Evolutionary conservation across 2,113 vertebrate species (phyloP).

Genomic region (Amblyornis subalaris): DNA sequence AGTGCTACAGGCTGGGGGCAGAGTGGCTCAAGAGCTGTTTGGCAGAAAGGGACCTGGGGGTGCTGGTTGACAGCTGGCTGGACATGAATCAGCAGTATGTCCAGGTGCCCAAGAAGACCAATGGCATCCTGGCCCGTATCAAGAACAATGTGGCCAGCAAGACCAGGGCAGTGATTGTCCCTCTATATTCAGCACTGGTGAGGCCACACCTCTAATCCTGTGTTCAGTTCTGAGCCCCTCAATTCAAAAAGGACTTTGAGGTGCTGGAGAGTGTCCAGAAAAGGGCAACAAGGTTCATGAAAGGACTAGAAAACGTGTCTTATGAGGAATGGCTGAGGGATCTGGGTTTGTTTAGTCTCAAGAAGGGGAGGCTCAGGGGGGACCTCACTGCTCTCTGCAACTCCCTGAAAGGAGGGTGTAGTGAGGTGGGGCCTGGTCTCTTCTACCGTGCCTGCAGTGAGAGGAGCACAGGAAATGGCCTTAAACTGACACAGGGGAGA

Average conservation of each 20-base stretch:
- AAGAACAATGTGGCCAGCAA: neutral
- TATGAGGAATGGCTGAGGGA: neutral
- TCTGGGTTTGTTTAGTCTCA: neutral
- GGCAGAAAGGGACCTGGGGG: neutral
- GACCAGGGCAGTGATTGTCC: neutral
- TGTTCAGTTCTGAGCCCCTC: neutral
- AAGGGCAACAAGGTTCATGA: rapidly evolving
- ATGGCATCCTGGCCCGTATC: neutral
- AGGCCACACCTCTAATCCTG: rapidly evolving
- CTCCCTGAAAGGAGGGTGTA: neutral
- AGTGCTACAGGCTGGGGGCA: too few species aligned
- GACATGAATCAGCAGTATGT: neutral
- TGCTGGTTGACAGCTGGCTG: neutral
- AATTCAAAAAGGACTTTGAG: neutral
- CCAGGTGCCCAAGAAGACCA: neutral
- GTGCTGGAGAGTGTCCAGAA: neutral
- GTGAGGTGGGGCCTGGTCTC: rapidly evolving
- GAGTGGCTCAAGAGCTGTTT: neutral
- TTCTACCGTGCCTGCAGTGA: neutral
- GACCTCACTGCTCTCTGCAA: rapidly evolving
- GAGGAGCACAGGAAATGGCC: neutral
- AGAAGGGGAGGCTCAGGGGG: neutral
- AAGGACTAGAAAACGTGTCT: neutral
- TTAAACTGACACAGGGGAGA: rapidly evolving
- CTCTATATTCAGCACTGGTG: neutral